Conservation (phyloP, 2,797 vertebrate genomes). For the Cynodonichthys magdalenae region DNA sequence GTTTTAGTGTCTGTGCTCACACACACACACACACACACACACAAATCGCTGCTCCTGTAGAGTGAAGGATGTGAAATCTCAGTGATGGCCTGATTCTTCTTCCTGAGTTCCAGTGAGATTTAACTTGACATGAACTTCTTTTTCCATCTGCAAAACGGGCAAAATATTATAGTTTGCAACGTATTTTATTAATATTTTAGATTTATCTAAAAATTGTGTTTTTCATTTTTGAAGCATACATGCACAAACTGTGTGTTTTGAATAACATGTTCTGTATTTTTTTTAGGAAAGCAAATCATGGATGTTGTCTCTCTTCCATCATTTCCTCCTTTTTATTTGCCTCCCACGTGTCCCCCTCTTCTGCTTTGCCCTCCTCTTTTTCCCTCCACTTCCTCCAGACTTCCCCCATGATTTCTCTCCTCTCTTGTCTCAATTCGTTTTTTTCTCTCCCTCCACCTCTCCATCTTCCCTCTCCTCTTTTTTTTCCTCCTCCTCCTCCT, state of each 20-base stretch:
- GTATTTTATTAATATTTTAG: too few species aligned
- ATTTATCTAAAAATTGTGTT: too few species aligned
- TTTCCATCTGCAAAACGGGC: too few species aligned
- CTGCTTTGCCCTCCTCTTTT: background rate
- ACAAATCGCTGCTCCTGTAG: background rate
- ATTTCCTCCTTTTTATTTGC: too few species aligned
- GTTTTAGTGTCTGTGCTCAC: too few species aligned
- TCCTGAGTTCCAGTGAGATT: background rate
- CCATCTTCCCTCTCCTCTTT: background rate
- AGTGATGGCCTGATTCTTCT: conserved; percentile 8
- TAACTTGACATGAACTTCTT: too few species aligned
- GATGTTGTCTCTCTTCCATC: too few species aligned
- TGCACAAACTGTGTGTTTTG: background rate
- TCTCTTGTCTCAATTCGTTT: background rate
- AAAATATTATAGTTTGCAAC: too few species aligned
- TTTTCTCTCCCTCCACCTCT: background rate
- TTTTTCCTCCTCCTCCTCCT: conserved; percentile 2
- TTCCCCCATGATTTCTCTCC: background rate
- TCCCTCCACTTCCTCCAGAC: background rate
- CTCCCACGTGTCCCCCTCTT: background rate
- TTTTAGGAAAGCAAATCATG: too few species aligned
- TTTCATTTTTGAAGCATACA: too few species aligned
- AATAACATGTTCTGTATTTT: too few species aligned
- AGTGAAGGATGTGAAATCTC: conserved; percentile 11
- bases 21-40: background rate